Conservation (phyloP, 1,140 invertebrate species). For the Melanaphis sacchari region DNA sequence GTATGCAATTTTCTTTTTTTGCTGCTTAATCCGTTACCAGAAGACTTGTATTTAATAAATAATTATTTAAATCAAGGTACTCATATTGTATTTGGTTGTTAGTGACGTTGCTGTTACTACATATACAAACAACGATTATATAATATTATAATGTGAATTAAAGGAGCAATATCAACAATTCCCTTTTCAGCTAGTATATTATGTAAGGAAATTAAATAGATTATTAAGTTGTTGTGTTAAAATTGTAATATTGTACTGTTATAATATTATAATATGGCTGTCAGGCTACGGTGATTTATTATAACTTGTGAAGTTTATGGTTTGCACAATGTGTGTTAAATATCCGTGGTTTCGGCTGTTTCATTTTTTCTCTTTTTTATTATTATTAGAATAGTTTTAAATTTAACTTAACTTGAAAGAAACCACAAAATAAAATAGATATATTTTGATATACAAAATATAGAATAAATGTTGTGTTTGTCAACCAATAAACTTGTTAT, state of each 20-base stretch:
- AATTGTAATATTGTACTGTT: no score
- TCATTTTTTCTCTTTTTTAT: neutral
- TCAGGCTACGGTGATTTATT: neutral
- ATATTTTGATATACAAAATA: neutral
- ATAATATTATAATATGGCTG: neutral
- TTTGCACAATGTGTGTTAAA: neutral
- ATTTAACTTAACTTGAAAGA: neutral
- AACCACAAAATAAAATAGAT: neutral
- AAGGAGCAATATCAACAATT: neutral
- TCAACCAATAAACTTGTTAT: neutral
- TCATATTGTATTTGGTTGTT: no score
- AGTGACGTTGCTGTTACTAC: no score
- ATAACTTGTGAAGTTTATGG: neutral
- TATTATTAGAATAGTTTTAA: neutral
- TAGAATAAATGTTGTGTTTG: neutral
- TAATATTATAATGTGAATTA: neutral
- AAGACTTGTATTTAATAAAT: no score
- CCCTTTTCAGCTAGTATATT: neutral
- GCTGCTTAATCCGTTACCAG: no score
- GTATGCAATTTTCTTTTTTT: no score
- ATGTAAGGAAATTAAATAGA: neutral
- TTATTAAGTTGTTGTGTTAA: no score
- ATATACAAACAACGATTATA: neutral
- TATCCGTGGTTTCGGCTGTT: neutral
- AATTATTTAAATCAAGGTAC: no score